Evolutionary conservation across 2,113 vertebrate species (phyloP).

Genomic region (Azemiops feae): DNA sequence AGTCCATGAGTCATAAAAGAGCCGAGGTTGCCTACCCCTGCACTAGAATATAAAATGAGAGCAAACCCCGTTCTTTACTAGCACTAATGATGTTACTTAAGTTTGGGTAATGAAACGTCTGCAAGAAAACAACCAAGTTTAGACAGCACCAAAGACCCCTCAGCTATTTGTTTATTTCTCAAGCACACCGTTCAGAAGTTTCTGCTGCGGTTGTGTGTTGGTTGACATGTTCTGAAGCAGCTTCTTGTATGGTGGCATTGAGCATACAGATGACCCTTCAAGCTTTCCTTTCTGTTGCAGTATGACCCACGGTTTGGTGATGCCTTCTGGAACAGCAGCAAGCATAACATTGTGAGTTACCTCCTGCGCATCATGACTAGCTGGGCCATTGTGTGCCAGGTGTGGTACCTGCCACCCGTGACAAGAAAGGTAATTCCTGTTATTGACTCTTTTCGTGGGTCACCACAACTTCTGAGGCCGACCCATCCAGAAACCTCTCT

Average conservation of each 20-base stretch:
- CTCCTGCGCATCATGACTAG: constrained; percentile 93
- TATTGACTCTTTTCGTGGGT: neutral
- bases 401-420: constrained; percentile 96
- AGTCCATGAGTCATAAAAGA: no score
- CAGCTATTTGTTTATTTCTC: neutral
- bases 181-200: neutral
- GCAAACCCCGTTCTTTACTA: neutral
- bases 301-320: constrained; percentile 95
- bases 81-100: neutral
- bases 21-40: no score
- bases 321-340: constrained; percentile 96
- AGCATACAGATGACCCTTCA: neutral
- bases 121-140: neutral
- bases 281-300: constrained; percentile 61
- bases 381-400: constrained; percentile 95
- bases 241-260: neutral
- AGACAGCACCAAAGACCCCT: neutral
- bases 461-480: neutral
- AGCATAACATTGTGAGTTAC: constrained; percentile 90
- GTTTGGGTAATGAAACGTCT: neutral
- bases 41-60: neutral
- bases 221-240: neutral
- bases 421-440: constrained; percentile 76
- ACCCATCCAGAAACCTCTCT: no score
- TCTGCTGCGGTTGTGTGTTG: no score